Percentiles rank a stretch among this genome's conserved stretches.
These are phyloP conservation scores for Gryllus longicercus DNA, from an alignment of 2,888 invertebrate genomes.

Conservation along the genomic window DNA sequence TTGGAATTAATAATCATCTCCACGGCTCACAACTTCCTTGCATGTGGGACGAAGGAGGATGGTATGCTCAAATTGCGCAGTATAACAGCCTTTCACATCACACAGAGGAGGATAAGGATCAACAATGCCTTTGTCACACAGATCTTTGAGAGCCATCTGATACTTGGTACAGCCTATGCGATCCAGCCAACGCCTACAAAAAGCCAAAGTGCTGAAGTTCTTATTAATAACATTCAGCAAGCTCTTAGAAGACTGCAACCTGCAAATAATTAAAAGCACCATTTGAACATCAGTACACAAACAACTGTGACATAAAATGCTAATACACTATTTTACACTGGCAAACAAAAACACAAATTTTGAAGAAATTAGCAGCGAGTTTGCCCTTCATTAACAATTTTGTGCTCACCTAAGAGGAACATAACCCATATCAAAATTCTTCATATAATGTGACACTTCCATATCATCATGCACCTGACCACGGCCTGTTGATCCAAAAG, in stretches of 20 bases:
- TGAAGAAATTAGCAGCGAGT: too few species aligned
- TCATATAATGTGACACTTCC: constrained; percentile 99
- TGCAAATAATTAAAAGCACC: constrained; percentile 41
- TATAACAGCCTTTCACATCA: constrained; percentile 95
- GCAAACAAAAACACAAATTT: too few species aligned
- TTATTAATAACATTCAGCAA: constrained; percentile 90
- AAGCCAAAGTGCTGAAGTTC: constrained; percentile 95
- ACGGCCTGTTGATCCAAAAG: constrained; percentile 96
- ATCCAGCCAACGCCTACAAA: constrained; percentile 98
- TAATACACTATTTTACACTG: too few species aligned
- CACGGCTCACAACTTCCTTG: constrained; percentile 96
- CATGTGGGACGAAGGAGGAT: constrained; percentile 95
- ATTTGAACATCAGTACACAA: too few species aligned
- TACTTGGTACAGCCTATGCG: constrained; percentile 95
- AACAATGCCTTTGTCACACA: constrained; percentile 92
- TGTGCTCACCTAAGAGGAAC: constrained; percentile 76
- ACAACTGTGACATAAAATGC: too few species aligned
- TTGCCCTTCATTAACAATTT: neutral
- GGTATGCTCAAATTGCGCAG: constrained; percentile 99
- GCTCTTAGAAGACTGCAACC: constrained; percentile 88
- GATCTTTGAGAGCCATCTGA: constrained; percentile 96
- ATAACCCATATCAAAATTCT: constrained; percentile 88
- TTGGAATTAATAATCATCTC: constrained; percentile 82
- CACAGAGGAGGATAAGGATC: constrained; percentile 98
- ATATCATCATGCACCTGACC: constrained; percentile 96